Conservation (phyloP, 2,113 vertebrate species). For the Amblyornis subalaris region DNA sequence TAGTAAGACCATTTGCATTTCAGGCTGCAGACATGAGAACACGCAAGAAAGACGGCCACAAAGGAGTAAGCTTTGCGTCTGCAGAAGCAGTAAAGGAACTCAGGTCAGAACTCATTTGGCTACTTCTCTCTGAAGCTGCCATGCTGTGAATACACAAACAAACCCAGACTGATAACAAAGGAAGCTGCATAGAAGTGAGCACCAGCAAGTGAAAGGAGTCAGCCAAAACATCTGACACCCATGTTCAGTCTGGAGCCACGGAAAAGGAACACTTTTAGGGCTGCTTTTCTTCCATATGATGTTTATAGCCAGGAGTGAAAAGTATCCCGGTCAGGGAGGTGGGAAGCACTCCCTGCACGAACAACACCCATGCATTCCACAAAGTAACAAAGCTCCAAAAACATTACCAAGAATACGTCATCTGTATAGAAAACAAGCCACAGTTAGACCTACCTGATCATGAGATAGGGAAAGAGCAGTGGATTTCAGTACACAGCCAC, state of each 20-base stretch:
- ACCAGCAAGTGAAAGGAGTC: background rate
- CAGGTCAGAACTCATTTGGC: background rate
- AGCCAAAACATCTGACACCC: background rate
- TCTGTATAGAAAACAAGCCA: background rate
- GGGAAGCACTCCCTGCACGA: background rate
- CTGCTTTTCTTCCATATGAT: background rate
- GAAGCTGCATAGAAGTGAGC: background rate
- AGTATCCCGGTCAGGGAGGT: background rate
- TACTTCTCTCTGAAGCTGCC: background rate
- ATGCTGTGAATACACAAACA: background rate
- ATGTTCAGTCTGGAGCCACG: background rate
- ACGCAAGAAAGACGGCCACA: background rate
- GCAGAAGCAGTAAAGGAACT: background rate
- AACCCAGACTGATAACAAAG: background rate
- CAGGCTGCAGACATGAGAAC: background rate
- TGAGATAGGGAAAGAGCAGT: background rate
- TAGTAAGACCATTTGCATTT: background rate
- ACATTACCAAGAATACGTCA: background rate
- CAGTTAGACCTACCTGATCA: background rate
- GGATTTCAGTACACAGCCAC: background rate
- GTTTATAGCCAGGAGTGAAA: background rate
- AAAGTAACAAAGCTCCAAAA: background rate
- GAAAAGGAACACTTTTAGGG: background rate
- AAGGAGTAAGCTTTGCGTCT: background rate
- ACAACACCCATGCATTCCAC: background rate